Evolutionary conservation across 1,140 invertebrate genomes (phyloP).

Genomic region (Oncopodura yosiiana): DNA sequence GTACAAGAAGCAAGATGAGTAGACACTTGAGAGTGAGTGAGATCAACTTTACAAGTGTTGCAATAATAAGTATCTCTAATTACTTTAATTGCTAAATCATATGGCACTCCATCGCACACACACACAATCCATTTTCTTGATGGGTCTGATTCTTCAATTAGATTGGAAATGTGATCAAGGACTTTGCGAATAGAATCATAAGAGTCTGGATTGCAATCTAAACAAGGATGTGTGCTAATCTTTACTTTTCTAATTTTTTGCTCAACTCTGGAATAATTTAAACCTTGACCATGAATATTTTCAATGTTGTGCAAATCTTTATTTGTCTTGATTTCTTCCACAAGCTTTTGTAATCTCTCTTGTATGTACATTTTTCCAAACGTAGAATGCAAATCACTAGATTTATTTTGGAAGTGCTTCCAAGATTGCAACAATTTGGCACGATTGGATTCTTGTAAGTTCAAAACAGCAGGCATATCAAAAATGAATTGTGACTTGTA

Average conservation of each 20-base stretch:
- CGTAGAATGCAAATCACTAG: too few species aligned
- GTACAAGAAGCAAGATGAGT: too few species aligned
- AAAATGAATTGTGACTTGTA: too few species aligned
- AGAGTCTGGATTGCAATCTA: background rate
- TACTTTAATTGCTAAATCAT: background rate
- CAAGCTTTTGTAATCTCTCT: too few species aligned
- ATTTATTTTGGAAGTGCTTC: background rate
- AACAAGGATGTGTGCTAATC: background rate
- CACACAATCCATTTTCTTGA: background rate
- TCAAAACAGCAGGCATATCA: too few species aligned
- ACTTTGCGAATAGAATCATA: background rate
- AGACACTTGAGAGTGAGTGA: too few species aligned
- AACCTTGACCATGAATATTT: background rate
- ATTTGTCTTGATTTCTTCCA: too few species aligned
- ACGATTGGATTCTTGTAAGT: background rate
- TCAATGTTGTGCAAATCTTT: background rate
- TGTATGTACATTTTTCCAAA: too few species aligned
- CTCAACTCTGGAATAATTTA: background rate
- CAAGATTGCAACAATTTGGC: background rate
- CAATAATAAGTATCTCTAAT: background rate
- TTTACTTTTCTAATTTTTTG: background rate
- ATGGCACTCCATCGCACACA: slow-evolving; percentile 5
- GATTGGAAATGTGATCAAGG: background rate
- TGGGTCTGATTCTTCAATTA: background rate
- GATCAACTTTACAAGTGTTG: too few species aligned